These are phyloP conservation scores for Diaphora mendica DNA, from an alignment of 2,888 invertebrate genomes.

Conservation along the genomic window DNA sequence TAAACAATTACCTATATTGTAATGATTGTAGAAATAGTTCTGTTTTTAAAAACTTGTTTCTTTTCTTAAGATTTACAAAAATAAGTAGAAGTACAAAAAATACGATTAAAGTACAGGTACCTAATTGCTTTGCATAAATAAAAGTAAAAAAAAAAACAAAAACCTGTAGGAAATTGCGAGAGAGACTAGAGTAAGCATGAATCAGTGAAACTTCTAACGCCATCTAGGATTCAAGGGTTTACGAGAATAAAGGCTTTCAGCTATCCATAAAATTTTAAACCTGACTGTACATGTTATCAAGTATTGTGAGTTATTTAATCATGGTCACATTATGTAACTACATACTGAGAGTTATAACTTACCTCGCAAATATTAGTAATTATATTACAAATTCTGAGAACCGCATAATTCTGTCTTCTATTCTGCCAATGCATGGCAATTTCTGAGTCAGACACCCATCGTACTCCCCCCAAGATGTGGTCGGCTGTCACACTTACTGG, in stretches of 20 bases:
- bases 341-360: constrained; percentile 24
- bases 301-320: too few relatives aligned
- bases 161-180: too few relatives aligned
- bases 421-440: constrained; percentile 93
- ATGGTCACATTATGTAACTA: too few relatives aligned
- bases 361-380: constrained; percentile 68
- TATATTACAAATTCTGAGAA: constrained; percentile 87
- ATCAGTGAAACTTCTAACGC: too few relatives aligned
- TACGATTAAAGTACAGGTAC: not conserved
- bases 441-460: constrained; percentile 89
- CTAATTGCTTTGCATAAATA: too few relatives aligned
- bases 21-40: too few relatives aligned
- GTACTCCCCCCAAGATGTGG: constrained; percentile 89
- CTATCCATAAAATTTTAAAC: not conserved
- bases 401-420: constrained; percentile 91
- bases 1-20: too few relatives aligned
- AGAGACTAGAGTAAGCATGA: too few relatives aligned
- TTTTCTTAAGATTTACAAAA: not conserved
- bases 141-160: too few relatives aligned
- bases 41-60: not conserved
- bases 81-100: not conserved
- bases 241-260: too few relatives aligned
- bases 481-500: constrained; percentile 86
- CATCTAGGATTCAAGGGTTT: too few relatives aligned
- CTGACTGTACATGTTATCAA: not conserved